These are phyloP conservation scores for Heliconius melpomene DNA, from an alignment of 1,140 invertebrate genomes.

Conservation along the genomic window DNA sequence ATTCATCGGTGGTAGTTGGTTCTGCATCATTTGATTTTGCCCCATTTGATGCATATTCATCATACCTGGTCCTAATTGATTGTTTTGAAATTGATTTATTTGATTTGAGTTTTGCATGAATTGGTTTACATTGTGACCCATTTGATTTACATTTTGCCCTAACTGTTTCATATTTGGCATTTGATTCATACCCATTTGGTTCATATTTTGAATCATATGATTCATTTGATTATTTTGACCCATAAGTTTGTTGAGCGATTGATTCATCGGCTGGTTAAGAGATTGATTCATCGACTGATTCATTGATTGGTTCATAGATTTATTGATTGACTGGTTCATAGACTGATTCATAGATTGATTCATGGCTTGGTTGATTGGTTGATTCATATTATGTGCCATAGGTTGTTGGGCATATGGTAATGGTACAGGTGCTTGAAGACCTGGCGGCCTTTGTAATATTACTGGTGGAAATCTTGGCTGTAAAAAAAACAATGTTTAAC, in stretches of 20 bases:
- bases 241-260: slow-evolving; percentile 25
- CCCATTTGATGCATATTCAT: slow-evolving; percentile 47
- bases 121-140: slow-evolving; percentile 49
- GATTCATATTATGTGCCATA: slow-evolving; percentile 52
- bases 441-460: slow-evolving; percentile 70
- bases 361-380: slow-evolving; percentile 48
- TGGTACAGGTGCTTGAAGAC: slow-evolving; percentile 66
- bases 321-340: slow-evolving; percentile 46
- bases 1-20: slow-evolving; percentile 33
- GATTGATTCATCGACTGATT: slow-evolving; percentile 40
- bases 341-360: slow-evolving; percentile 38
- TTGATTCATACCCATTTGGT: slow-evolving; percentile 55
- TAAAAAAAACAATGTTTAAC: not conserved
- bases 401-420: slow-evolving; percentile 67
- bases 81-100: slow-evolving; percentile 60
- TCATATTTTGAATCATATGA: slow-evolving; percentile 51
- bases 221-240: slow-evolving; percentile 42
- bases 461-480: slow-evolving; percentile 73
- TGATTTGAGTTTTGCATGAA: slow-evolving; percentile 63
- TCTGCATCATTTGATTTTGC: slow-evolving; percentile 49
- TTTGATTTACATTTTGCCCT: slow-evolving; percentile 50
- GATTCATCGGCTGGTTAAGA: slow-evolving; percentile 46
- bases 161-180: slow-evolving; percentile 52
- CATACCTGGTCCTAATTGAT: slow-evolving; percentile 54
- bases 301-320: slow-evolving; percentile 43